Evolutionary conservation across 2,113 vertebrate species (phyloP).

Genomic region (Jacana jacana): DNA sequence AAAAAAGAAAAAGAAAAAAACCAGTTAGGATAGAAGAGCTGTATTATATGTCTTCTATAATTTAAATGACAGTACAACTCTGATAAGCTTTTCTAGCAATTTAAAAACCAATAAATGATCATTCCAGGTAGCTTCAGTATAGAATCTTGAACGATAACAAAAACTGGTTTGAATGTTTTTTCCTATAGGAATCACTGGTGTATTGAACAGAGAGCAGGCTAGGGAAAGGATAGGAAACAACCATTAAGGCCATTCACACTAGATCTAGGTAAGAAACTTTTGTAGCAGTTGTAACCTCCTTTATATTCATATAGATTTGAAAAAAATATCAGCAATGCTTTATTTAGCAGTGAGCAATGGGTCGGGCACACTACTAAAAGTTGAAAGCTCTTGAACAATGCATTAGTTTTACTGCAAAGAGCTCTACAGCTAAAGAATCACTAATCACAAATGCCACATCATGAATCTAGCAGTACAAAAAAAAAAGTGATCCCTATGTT

Average conservation of each 20-base stretch:
- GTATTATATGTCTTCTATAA: too few species aligned
- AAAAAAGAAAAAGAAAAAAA: background rate
- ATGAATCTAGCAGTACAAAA: background rate
- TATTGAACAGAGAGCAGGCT: background rate
- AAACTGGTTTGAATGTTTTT: background rate
- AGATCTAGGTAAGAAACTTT: background rate
- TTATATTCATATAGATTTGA: background rate
- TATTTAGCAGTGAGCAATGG: background rate
- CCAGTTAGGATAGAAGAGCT: background rate
- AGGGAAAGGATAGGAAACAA: background rate
- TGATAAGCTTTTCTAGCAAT: background rate
- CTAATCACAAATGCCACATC: background rate
- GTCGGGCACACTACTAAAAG: background rate
- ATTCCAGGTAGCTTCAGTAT: background rate
- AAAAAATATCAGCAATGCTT: background rate
- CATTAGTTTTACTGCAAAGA: background rate
- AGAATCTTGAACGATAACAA: background rate
- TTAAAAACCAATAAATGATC: slow-evolving; percentile 7
- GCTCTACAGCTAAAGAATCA: background rate
- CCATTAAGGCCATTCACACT: background rate
- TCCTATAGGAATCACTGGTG: background rate
- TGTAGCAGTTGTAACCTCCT: background rate
- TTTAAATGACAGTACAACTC: too few species aligned
- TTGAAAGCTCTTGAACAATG: background rate
- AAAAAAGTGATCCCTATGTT: background rate